Conservation (phyloP, 2,888 invertebrate genomes). For the Tetragonula carbonaria region DNA sequence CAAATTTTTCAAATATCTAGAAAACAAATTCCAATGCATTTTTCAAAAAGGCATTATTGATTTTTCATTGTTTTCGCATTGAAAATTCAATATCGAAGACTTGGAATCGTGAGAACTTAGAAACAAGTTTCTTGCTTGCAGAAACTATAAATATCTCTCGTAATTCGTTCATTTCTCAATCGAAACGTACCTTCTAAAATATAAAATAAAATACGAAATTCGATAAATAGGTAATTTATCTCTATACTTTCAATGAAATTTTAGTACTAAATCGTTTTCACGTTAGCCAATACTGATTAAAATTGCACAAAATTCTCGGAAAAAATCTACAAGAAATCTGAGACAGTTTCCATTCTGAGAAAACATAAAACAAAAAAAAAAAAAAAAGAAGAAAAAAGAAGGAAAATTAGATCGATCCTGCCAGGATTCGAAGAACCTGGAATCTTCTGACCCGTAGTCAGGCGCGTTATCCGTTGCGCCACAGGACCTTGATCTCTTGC, state of each 20-base stretch:
- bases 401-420: conserved; percentile 84
- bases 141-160: neutral
- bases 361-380: conserved; percentile 4
- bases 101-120: no score
- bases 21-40: neutral
- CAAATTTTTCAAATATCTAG: neutral
- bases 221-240: no score
- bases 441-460: conserved; percentile 83
- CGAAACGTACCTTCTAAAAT: neutral
- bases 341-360: neutral
- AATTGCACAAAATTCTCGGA: neutral
- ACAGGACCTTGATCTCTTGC: conserved; percentile 67
- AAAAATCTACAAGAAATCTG: neutral
- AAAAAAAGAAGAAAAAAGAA: conserved; percentile 18
- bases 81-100: neutral
- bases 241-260: neutral
- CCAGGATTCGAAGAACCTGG: conserved; percentile 89
- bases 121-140: neutral
- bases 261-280: neutral
- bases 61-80: neutral
- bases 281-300: no score
- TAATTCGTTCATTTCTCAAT: neutral
- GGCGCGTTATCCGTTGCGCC: conserved; percentile 78
- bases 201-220: neutral
- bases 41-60: neutral